Conservation (phyloP, 2,797 vertebrate genomes). For the Neopelma chrysocephalum region DNA sequence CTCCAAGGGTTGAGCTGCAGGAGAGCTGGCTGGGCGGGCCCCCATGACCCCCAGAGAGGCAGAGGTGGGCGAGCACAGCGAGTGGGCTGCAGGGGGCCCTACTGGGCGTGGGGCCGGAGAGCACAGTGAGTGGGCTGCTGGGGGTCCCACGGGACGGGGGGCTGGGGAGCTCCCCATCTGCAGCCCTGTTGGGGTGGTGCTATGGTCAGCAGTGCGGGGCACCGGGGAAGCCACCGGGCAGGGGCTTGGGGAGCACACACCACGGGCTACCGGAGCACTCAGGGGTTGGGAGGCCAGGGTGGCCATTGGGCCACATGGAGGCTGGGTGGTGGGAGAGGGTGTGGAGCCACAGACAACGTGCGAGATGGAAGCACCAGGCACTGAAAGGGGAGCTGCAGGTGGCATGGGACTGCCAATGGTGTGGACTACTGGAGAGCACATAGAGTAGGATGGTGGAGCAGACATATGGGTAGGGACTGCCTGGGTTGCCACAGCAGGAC, state of each 20-base stretch:
- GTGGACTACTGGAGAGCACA: background rate
- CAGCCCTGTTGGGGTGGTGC: background rate
- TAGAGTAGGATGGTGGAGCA: background rate
- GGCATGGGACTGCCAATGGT: background rate
- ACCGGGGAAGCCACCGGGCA: background rate
- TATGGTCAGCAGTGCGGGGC: background rate
- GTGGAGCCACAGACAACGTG: background rate
- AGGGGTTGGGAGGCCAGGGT: background rate
- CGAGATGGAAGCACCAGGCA: background rate
- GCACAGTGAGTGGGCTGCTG: background rate
- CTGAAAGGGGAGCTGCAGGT: background rate
- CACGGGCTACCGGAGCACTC: accelerated
- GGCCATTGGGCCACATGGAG: background rate
- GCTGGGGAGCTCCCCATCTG: background rate
- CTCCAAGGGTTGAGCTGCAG: accelerated
- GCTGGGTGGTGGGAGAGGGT: background rate
- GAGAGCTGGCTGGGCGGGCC: background rate
- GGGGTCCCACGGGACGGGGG: background rate
- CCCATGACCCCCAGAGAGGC: accelerated
- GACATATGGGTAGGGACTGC: background rate
- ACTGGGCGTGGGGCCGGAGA: background rate
- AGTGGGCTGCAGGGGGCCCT: background rate
- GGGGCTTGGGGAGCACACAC: background rate
- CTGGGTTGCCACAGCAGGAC: background rate
- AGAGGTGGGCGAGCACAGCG: background rate